phyloP scores from a whole-genome alignment of 2,888 invertebrate species.

The Epinotia demarniana region DNA sequence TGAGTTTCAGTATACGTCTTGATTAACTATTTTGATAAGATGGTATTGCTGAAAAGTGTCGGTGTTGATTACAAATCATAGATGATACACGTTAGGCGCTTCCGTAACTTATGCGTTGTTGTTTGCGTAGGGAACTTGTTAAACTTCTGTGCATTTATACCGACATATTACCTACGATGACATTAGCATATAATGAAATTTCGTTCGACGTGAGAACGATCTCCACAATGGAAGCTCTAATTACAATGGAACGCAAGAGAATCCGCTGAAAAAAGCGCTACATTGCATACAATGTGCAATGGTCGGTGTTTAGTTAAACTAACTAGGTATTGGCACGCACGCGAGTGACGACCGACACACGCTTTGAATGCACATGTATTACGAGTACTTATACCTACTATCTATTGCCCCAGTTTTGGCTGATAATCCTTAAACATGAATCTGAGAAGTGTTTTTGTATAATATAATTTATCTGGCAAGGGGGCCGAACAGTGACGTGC shows the following conservation, averaged over 20 bases:
- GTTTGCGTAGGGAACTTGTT: neutral
- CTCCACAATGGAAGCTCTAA: constrained; percentile 68
- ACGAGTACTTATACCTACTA: neutral
- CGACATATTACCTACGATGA: constrained; percentile 55
- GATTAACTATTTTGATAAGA: too few relatives aligned
- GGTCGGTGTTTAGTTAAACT: constrained; percentile 52
- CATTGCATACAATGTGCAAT: constrained; percentile 64
- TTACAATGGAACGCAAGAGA: constrained; percentile 64
- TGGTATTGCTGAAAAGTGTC: too few relatives aligned
- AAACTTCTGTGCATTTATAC: neutral
- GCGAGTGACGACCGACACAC: constrained; percentile 46
- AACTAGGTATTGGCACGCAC: constrained; percentile 56
- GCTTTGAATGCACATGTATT: neutral
- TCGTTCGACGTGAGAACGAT: constrained; percentile 65
- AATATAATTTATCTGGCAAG: neutral
- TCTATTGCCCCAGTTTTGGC: neutral
- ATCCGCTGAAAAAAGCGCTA: constrained; percentile 63
- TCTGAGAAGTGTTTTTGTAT: neutral
- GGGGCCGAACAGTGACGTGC: neutral
- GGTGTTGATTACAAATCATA: too few relatives aligned
- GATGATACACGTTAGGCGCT: too few relatives aligned
- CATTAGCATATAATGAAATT: constrained; percentile 55
- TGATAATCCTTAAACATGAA: neutral
- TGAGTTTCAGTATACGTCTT: neutral
- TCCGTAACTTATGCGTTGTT: too few relatives aligned